A percentile compares a stretch with the other conserved stretches of the same genome.
Conservation (phyloP, 2,888 invertebrate species). For the Sepioteuthis lessoniana region DNA sequence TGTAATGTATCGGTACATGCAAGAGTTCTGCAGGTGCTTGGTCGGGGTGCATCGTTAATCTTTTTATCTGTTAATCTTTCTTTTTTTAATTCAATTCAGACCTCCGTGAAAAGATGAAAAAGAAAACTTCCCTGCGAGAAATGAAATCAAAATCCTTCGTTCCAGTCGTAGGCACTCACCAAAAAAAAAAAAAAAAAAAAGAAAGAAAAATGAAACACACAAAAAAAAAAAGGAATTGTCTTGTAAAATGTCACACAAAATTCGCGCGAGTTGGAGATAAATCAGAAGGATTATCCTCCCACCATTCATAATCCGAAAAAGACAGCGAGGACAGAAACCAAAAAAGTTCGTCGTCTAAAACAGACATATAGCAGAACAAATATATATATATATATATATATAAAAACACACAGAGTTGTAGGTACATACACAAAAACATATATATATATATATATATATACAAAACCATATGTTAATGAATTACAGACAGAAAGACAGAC, state of each 20-base stretch:
- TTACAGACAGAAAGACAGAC: too few species aligned
- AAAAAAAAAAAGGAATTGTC: background rate
- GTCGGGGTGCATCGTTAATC: too few species aligned
- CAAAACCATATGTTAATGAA: too few species aligned
- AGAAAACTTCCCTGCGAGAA: background rate
- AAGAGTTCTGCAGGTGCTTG: too few species aligned
- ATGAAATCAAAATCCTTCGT: background rate
- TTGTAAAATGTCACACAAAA: background rate
- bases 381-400: too few species aligned
- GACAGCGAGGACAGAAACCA: background rate
- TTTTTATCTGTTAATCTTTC: background rate
- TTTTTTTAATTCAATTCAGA: background rate
- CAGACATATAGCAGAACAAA: too few species aligned
- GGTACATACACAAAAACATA: too few species aligned
- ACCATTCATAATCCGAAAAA: background rate
- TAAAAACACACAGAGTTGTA: too few species aligned
- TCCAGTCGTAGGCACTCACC: background rate
- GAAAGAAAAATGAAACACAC: background rate
- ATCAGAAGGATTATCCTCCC: background rate
- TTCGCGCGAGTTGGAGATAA: background rate
- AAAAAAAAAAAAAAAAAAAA: too few species aligned
- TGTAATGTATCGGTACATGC: too few species aligned
- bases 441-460: too few species aligned
- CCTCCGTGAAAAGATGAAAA: background rate
- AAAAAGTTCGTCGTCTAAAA: background rate